Conservation (phyloP, 2,113 vertebrate species). For the Amphiprion percula region DNA sequence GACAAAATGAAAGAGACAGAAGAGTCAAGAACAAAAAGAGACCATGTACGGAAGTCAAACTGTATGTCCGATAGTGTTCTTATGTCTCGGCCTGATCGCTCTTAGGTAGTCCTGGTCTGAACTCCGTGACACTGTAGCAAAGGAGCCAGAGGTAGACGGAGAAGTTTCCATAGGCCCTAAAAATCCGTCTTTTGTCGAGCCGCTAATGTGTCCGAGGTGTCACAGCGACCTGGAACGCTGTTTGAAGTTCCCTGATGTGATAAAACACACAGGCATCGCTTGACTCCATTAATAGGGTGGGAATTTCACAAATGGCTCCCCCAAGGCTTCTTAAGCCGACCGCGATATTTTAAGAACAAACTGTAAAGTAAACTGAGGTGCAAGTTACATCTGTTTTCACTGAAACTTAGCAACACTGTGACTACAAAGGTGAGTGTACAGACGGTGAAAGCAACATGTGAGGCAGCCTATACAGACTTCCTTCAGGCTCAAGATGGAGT, state of each 20-base stretch:
- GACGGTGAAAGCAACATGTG: not conserved
- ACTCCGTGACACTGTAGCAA: conserved; percentile 12
- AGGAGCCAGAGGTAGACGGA: not conserved
- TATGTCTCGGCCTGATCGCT: not conserved
- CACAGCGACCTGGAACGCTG: conserved; percentile 30
- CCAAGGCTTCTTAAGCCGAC: not conserved
- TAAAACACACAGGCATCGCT: conserved; percentile 27
- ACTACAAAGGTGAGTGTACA: not conserved
- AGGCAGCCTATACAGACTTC: not conserved
- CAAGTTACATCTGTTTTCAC: not conserved
- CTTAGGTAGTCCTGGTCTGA: not conserved
- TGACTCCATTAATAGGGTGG: conserved; percentile 17
- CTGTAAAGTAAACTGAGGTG: not conserved
- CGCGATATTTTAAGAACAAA: conserved; percentile 17
- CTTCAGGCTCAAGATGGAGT: too few relatives aligned
- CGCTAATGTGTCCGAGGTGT: conserved; percentile 41
- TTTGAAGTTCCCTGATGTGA: conserved; percentile 43
- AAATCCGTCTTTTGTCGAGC: conserved; percentile 37
- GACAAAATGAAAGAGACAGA: conserved; percentile 21
- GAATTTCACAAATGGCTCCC: conserved; percentile 18
- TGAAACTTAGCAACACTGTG: not conserved
- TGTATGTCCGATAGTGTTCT: conserved; percentile 9
- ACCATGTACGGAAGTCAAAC: not conserved
- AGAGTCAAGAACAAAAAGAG: conserved; percentile 8
- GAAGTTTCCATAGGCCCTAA: conserved; percentile 57